A percentile compares a stretch with the other conserved stretches of the same genome.
Evolutionary conservation across 1,140 invertebrate species (phyloP).

Genomic region (Scaptomyza pallida): DNA sequence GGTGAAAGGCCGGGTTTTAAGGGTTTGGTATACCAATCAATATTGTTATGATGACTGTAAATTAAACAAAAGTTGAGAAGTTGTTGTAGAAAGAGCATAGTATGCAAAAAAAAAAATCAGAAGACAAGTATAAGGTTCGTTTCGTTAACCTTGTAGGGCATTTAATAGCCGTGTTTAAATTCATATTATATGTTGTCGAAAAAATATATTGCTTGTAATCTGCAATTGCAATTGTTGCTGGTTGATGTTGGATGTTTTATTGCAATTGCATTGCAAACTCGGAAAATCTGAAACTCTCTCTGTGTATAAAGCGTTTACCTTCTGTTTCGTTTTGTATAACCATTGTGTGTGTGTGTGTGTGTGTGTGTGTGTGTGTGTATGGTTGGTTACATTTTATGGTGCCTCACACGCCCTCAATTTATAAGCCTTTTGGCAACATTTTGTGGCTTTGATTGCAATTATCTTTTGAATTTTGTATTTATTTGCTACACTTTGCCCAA

Average conservation of each 20-base stretch:
- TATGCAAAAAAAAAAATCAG: too few relatives aligned
- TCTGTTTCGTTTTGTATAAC: slow-evolving; percentile 32
- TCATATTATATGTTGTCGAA: not conserved
- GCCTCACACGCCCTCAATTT: slow-evolving; percentile 65
- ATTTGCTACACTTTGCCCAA: slow-evolving; percentile 79
- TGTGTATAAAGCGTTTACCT: slow-evolving; percentile 66
- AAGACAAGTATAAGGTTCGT: too few relatives aligned
- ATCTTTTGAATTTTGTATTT: slow-evolving; percentile 81
- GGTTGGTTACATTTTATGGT: slow-evolving; percentile 1
- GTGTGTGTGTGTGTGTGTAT: not conserved
- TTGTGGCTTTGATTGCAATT: slow-evolving; percentile 81
- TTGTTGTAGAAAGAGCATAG: too few relatives aligned
- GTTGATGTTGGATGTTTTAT: slow-evolving; percentile 15
- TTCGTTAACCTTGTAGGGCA: not conserved
- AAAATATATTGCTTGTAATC: slow-evolving; percentile 14
- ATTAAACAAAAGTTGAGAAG: too few relatives aligned
- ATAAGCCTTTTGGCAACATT: slow-evolving; percentile 80
- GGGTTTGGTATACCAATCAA: slow-evolving; percentile 10
- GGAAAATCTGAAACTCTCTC: too few relatives aligned
- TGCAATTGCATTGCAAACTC: slow-evolving; percentile 37
- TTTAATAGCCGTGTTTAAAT: not conserved
- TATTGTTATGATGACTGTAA: not conserved
- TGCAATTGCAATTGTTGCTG: slow-evolving; percentile 20
- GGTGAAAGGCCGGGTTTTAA: not conserved
- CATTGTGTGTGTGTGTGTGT: not conserved